These are phyloP conservation scores for Catocala sponsa DNA, from an alignment of 2,888 invertebrate genomes.

Conservation along the genomic window DNA sequence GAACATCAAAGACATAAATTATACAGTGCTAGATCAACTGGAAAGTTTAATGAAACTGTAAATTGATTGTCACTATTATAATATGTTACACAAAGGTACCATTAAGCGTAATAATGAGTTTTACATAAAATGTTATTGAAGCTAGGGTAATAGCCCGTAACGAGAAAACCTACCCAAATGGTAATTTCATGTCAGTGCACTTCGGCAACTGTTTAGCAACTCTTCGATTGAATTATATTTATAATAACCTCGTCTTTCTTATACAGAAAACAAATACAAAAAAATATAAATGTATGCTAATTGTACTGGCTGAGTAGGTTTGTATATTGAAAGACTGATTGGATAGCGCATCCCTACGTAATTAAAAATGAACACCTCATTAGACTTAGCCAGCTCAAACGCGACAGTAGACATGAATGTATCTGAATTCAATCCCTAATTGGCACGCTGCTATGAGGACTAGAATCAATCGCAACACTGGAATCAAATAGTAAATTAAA, in stretches of 20 bases:
- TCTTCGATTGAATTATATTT: slow-evolving; percentile 2
- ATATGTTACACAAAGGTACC: slow-evolving; percentile 5
- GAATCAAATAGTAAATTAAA: too few relatives aligned
- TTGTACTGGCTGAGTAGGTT: too few relatives aligned
- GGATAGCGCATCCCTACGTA: too few relatives aligned
- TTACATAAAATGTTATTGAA: slow-evolving; percentile 4
- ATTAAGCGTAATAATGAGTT: neutral
- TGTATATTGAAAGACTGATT: too few relatives aligned
- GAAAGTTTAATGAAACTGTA: slow-evolving; percentile 5
- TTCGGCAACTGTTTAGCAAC: neutral
- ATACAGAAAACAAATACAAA: neutral
- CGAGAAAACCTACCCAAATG: slow-evolving; percentile 5
- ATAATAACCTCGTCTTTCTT: too few relatives aligned
- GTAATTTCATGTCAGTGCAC: slow-evolving; percentile 3
- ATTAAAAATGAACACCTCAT: too few relatives aligned
- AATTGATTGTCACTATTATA: slow-evolving; percentile 10
- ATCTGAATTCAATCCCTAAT: too few relatives aligned
- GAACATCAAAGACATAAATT: neutral
- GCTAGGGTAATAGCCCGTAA: slow-evolving; percentile 17
- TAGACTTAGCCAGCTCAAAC: too few relatives aligned
- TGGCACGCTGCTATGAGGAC: too few relatives aligned
- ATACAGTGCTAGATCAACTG: slow-evolving; percentile 1
- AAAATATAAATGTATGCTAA: too few relatives aligned
- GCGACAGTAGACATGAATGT: too few relatives aligned
- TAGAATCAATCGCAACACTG: too few relatives aligned